phyloP scores from a whole-genome alignment of 2,113 vertebrate species.

The Rousettus leschenaultii region DNA sequence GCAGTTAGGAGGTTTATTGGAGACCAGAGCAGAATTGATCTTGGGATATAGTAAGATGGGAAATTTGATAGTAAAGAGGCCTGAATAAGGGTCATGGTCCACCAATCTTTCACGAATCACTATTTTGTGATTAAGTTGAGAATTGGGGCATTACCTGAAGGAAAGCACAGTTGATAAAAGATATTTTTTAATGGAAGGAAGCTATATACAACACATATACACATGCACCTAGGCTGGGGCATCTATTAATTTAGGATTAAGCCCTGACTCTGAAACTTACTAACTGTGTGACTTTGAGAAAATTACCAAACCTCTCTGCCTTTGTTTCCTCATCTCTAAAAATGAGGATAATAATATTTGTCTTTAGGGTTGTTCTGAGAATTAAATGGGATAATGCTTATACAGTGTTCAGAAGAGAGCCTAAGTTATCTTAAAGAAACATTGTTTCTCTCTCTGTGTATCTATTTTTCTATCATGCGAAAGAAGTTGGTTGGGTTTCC shows the following conservation, averaged over 20 bases:
- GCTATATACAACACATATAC: background rate
- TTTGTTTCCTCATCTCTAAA: slow-evolving; percentile 5
- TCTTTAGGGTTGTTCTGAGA: background rate
- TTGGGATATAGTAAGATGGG: background rate
- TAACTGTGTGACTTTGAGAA: background rate
- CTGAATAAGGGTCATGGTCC: background rate
- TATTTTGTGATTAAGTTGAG: background rate
- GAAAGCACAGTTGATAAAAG: background rate
- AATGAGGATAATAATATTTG: background rate
- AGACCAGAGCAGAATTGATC: background rate
- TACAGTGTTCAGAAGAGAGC: background rate
- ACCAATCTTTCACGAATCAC: background rate
- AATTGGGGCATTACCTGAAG: background rate
- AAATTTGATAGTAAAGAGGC: background rate
- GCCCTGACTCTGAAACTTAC: background rate
- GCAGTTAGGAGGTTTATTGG: background rate
- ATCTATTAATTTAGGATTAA: background rate
- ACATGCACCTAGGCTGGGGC: background rate
- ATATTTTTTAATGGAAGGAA: background rate
- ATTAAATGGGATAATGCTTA: background rate
- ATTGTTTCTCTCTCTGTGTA: background rate
- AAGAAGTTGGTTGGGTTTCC: background rate
- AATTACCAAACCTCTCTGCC: background rate
- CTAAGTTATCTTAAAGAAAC: background rate
- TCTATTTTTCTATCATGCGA: background rate